Percentiles rank a stretch among this genome's conserved stretches.
Conservation (phyloP, 64 coral and sea anemone genomes). For the Montipora cactus region DNA sequence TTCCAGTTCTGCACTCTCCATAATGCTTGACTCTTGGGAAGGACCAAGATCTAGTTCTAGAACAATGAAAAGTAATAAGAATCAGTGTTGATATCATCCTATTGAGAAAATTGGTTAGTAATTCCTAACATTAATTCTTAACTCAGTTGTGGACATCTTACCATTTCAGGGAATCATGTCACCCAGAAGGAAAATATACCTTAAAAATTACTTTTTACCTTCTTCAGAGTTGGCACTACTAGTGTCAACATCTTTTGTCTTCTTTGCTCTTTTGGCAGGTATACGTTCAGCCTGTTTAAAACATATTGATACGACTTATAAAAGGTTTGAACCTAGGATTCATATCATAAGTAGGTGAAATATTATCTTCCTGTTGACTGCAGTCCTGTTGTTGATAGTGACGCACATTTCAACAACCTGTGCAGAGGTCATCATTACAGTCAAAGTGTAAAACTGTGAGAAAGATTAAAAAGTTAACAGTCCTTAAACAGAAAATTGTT, state of each 20-base stretch:
- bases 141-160: too few relatives aligned
- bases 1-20: constrained; percentile 15
- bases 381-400: background rate
- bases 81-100: background rate
- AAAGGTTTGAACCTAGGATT: too few relatives aligned
- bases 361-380: background rate
- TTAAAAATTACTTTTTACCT: background rate
- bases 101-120: background rate
- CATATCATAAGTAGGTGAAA: background rate
- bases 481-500: too few relatives aligned
- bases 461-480: constrained; percentile 13
- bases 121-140: too few relatives aligned
- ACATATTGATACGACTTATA: too few relatives aligned
- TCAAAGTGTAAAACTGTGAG: too few relatives aligned
- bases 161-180: background rate
- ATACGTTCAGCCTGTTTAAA: too few relatives aligned
- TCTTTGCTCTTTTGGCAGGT: too few relatives aligned
- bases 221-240: background rate
- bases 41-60: constrained; percentile 17
- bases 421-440: too few relatives aligned
- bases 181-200: background rate
- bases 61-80: background rate
- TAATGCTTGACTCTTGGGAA: background rate
- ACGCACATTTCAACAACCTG: background rate
- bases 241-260: too few relatives aligned